Conservation (phyloP, 2,797 vertebrate genomes). For the Jordanella pulchra region DNA sequence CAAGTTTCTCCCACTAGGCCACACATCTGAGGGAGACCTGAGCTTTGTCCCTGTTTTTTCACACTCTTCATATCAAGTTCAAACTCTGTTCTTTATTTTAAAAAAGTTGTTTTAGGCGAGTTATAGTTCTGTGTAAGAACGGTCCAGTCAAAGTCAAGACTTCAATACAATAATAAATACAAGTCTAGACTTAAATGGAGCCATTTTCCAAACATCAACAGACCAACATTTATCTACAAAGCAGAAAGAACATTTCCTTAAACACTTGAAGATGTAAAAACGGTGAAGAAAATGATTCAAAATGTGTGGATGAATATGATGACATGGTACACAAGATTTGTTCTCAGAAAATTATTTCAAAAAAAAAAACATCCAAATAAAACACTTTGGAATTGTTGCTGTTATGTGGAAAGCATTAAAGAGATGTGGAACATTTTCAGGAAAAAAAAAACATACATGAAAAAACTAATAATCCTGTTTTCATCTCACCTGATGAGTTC, state of each 20-base stretch:
- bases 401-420: background rate
- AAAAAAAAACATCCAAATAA: background rate
- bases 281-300: background rate
- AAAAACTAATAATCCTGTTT: background rate
- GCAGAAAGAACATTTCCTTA: background rate
- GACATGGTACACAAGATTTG: background rate
- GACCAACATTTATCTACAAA: background rate
- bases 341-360: background rate
- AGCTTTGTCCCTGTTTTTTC: background rate
- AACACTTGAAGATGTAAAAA: background rate
- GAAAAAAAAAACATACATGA: background rate
- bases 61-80: background rate
- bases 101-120: background rate
- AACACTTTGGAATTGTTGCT: background rate
- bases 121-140: background rate
- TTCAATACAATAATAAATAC: background rate
- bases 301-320: background rate
- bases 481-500: slow-evolving; percentile 88
- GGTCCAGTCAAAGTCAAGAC: background rate
- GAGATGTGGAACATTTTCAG: background rate
- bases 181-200: background rate
- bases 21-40: background rate
- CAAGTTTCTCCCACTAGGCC: background rate
- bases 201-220: background rate
- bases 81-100: background rate